Evolutionary conservation across 1,140 invertebrate genomes (phyloP), one percentile per base, ranked within the genome.

Genomic region (Apis florea): DNA sequence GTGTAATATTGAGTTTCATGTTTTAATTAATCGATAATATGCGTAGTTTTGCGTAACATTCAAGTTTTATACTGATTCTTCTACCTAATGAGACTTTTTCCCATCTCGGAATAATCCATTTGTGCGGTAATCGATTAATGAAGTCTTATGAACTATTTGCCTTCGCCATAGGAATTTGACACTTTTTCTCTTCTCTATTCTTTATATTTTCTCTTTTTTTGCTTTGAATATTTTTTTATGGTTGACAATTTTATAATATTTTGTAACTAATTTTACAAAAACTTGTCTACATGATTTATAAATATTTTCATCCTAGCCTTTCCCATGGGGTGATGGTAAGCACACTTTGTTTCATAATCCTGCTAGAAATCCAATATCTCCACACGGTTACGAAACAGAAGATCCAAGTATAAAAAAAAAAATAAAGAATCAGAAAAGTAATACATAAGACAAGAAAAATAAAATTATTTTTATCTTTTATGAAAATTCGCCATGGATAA

Each of bases 241-340:
- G 31, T 64, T 19, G 11, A 73, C 54, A 21, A 54, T 70, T 49
- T 51, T 61, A 40, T 51, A 40, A 31, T 40, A 40, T 40, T 40
- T 24, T 6, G 26, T 67, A 6, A 47, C 63, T 9, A 12, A 31
- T 26, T 49, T 47, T 9, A 13, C 17, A 4, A 17, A 54, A 15
- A 71, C 49, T 10, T 15, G 15, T 54, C 24, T 31, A n/a, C 68
- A 21, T 58, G 5, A n/a, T 51, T 85, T 59, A 76, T 63, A 72
- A 85, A 77, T 71, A 83, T 81, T 79, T 68, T n/a, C 26, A 63
- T 83, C 74, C 90, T 92, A 95, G 95, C 91, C 90, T 59, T 96
- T 95, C 86, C 95, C 95, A 26, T 96, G 95, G 95, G 95, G 95
- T 54, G 95, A 96, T 91, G 95, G 95, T 10, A 94, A 95, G 80